Percentiles rank a stretch among this genome's conserved stretches.
phyloP scores from a whole-genome alignment of 2,888 invertebrate species.

The Andricus quercusramuli region DNA sequence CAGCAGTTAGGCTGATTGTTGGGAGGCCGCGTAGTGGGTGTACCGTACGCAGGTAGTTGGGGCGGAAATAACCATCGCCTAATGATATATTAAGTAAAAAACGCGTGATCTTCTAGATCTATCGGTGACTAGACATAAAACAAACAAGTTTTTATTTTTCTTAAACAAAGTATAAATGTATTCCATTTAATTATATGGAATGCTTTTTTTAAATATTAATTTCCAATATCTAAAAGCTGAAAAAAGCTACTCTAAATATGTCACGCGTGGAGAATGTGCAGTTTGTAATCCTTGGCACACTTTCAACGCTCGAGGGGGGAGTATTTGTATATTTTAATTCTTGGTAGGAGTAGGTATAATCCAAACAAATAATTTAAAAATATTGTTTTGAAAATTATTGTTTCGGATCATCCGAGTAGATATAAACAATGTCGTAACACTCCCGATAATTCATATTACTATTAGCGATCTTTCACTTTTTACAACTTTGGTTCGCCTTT shows the following conservation, averaged over 20 bases:
- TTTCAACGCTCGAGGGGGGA: background rate
- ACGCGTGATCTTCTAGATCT: background rate
- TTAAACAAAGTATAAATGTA: background rate
- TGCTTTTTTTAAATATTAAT: background rate
- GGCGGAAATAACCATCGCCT: too few species aligned
- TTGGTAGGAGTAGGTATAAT: background rate
- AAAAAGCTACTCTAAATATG: background rate
- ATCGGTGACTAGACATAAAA: slow-evolving; percentile 23
- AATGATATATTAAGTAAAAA: background rate
- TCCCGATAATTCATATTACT: background rate
- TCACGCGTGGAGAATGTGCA: background rate
- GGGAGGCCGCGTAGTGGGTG: too few species aligned
- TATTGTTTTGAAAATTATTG: background rate
- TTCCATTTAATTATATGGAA: background rate
- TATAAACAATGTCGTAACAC: slow-evolving; percentile 13
- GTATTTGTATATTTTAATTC: background rate
- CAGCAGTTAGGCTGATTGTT: too few species aligned
- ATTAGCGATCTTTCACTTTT: background rate
- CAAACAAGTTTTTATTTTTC: background rate
- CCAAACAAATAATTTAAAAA: slow-evolving; percentile 16
- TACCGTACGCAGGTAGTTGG: too few species aligned
- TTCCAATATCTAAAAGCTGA: background rate
- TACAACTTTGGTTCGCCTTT: slow-evolving; percentile 19
- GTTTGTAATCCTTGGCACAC: slow-evolving; percentile 10
- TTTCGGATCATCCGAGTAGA: background rate